These are phyloP conservation scores for Oncorhynchus masou DNA, from an alignment of 2,113 vertebrate genomes.

Conservation along the genomic window DNA sequence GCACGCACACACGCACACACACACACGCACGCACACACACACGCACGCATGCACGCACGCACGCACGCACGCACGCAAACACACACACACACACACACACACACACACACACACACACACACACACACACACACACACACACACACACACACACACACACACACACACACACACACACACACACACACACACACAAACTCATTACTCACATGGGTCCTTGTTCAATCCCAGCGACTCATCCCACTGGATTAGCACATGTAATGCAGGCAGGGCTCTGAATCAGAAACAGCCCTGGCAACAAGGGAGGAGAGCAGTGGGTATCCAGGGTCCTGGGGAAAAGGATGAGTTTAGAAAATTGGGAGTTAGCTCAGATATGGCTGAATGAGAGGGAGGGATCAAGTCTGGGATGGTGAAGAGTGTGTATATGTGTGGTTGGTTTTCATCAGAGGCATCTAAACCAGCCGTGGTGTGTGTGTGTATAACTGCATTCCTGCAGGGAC, in stretches of 20 bases:
- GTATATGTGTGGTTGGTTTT: too few species aligned
- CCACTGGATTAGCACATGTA: constrained; percentile 13
- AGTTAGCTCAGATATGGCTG: background rate
- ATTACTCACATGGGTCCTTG: background rate
- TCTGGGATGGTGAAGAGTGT: background rate
- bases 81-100: too few species aligned
- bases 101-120: too few species aligned
- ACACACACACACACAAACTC: background rate
- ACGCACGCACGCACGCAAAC: too few species aligned
- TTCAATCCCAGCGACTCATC: background rate
- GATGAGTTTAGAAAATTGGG: constrained; percentile 2
- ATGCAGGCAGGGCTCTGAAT: constrained; percentile 10
- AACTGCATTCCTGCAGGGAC: constrained; percentile 17
- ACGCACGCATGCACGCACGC: too few species aligned
- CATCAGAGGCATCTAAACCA: too few species aligned
- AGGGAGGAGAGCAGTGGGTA: background rate
- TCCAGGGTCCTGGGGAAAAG: constrained; percentile 1
- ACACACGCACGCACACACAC: background rate
- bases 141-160: background rate
- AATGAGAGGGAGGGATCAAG: background rate
- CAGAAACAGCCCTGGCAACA: constrained; percentile 12
- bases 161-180: too few species aligned
- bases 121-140: background rate
- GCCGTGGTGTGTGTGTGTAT: background rate
- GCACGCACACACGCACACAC: background rate